Conservation (phyloP, 2,113 vertebrate species). For the Cepphus grylle region DNA sequence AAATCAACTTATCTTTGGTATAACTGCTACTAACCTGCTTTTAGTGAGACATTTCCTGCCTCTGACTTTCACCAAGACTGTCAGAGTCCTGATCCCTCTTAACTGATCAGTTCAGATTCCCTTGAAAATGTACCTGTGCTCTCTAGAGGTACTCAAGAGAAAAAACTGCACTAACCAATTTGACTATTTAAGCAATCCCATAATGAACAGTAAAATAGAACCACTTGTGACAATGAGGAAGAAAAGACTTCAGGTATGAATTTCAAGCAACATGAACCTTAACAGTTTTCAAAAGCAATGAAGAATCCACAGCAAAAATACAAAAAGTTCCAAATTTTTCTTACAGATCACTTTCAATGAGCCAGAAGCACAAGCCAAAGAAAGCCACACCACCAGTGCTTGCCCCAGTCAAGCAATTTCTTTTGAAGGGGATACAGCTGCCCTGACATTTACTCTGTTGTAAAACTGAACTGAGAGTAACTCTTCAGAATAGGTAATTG, state of each 20-base stretch:
- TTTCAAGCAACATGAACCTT: neutral
- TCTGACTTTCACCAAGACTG: neutral
- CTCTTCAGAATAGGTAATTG: neutral
- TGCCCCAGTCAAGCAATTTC: neutral
- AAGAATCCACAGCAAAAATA: neutral
- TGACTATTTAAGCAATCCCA: neutral
- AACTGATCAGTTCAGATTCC: neutral
- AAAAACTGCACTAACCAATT: neutral
- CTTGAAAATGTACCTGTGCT: neutral
- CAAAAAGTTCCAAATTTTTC: neutral
- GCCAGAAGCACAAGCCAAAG: neutral
- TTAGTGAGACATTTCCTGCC: neutral
- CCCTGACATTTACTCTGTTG: neutral
- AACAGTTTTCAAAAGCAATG: neutral
- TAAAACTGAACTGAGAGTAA: constrained; percentile 2
- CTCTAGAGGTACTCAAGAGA: neutral
- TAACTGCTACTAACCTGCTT: neutral
- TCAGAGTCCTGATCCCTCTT: neutral
- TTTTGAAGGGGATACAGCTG: neutral
- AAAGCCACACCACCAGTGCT: neutral
- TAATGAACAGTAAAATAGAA: neutral
- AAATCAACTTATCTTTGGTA: neutral
- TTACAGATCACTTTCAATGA: neutral
- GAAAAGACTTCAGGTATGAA: constrained; percentile 5
- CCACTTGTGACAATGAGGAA: neutral